Evolutionary conservation across 2,888 invertebrate species (phyloP), one percentile per base, ranked within the genome.

Genomic region (Thecophora atra): DNA sequence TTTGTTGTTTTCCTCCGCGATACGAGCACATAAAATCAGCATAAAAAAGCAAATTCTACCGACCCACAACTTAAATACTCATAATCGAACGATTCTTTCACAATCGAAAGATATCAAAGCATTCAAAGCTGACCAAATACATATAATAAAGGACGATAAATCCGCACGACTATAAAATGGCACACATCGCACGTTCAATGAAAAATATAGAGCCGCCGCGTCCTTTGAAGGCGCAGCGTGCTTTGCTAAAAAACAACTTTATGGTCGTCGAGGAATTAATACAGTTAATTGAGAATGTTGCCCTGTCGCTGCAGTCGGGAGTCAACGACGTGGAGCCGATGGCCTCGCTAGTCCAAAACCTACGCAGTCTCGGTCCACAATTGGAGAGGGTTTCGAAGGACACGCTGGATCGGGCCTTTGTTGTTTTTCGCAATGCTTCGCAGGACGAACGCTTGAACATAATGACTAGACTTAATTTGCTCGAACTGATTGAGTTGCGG

Each of bases 401-500:
- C 86, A 93, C 94, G 82, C 88, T 96, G 78, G 95, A 96, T 87
- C 90, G 92, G 79, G 91, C 91, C 81, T 96, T 95, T 88, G 92
- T 94, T 81, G 91, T 93, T 82, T 94, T 96, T 87, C 91, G 96
- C 80, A 95, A 96, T 88, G 95, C 94, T 81, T 94, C 94, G 81
- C 93, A 94, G 86, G 94, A 95, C 87, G 93, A 94, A 86, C 91
- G 92, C 85, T 89, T 97, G 81, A 95, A 95, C 85, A 91, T 93
- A 84, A 91, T 93, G 87, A 94, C 94, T 81, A 91, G 96, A 87
- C 90, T 95, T 83, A 93, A 94, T 87, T 90, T 97, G 82, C 91
- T 98, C 85, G 96, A 97, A 88, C 89, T 97, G 76, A 95, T 98
- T 81, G 97, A 98, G 88, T 88, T 97, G 83, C 90, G 97, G 84